phyloP scores from a whole-genome alignment of 2,888 invertebrate genomes.

The Metacarcinus magister region DNA sequence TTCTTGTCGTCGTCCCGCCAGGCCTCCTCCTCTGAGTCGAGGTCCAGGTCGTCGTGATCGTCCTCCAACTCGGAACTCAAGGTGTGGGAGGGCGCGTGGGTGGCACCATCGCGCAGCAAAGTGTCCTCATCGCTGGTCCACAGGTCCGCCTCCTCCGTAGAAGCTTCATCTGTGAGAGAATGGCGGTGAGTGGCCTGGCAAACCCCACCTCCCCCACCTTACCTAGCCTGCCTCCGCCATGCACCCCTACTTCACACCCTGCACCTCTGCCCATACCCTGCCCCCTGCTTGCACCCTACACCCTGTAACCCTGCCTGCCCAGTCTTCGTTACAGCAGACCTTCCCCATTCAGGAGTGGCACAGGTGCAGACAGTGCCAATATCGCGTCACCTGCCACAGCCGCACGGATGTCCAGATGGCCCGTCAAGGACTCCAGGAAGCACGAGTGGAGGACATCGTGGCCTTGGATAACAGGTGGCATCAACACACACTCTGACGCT shows the following conservation, averaged over 20 bases:
- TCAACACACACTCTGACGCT: not conserved
- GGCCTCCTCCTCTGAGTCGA: slow-evolving; percentile 67
- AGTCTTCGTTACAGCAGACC: not conserved
- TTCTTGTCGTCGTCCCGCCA: not conserved
- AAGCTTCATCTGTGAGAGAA: slow-evolving; percentile 52
- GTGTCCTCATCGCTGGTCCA: slow-evolving; percentile 68
- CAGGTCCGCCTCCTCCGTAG: slow-evolving; percentile 27
- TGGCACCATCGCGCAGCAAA: not conserved
- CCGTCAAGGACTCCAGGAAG: not conserved
- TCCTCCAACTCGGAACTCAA: slow-evolving; percentile 52
- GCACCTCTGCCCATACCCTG: not conserved
- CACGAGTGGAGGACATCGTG: not conserved
- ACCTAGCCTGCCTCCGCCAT: not conserved
- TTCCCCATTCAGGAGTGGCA: not conserved
- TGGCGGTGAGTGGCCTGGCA: not conserved
- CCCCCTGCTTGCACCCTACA: not conserved
- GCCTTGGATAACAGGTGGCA: not conserved
- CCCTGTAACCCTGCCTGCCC: not conserved
- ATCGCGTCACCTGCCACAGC: not conserved
- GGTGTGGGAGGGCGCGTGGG: not conserved
- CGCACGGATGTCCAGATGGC: not conserved
- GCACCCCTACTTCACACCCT: not conserved
- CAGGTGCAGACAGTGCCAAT: not conserved
- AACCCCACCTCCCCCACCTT: not conserved
- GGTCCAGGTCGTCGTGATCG: slow-evolving; percentile 52